Evolutionary conservation across 2,113 vertebrate species (phyloP).

Genomic region (Leptobrachium ailaonicum): DNA sequence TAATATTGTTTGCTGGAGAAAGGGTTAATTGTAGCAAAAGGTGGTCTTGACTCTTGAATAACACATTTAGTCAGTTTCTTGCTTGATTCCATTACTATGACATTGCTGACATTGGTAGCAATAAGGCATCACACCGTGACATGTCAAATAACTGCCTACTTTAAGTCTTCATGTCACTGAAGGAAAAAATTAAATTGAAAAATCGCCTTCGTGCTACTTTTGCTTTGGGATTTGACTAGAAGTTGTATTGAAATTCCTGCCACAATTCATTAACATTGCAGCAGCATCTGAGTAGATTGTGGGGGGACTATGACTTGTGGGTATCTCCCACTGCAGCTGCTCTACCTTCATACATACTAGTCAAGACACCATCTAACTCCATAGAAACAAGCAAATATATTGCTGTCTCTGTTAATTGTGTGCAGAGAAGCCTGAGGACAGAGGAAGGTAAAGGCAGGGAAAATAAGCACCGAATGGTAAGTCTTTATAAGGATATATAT

Average conservation of each 20-base stretch:
- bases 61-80: too few species aligned
- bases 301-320: conserved; percentile 38
- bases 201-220: conserved; percentile 10
- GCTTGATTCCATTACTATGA: too few species aligned
- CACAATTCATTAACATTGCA: conserved; percentile 23
- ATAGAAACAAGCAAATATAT: conserved; percentile 64
- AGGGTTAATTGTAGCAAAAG: too few species aligned
- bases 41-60: too few species aligned
- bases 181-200: not conserved
- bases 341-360: conserved; percentile 58
- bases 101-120: too few species aligned
- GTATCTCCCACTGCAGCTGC: conserved; percentile 59
- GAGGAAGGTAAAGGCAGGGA: conserved; percentile 18
- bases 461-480: conserved; percentile 55
- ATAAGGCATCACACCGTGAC: not conserved
- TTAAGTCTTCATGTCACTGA: conserved; percentile 1
- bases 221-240: not conserved
- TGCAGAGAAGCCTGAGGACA: conserved; percentile 48
- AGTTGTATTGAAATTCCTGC: conserved; percentile 22
- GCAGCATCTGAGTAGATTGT: conserved; percentile 21
- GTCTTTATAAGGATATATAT: conserved; percentile 39
- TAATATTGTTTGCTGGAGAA: too few species aligned
- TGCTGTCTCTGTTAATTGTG: conserved; percentile 47
- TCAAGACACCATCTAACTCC: conserved; percentile 62
- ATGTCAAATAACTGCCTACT: conserved; percentile 20